Base-by-base conservation (phyloP, 2,888 invertebrate species). In the Ferdinandea cuprea region DNA sequence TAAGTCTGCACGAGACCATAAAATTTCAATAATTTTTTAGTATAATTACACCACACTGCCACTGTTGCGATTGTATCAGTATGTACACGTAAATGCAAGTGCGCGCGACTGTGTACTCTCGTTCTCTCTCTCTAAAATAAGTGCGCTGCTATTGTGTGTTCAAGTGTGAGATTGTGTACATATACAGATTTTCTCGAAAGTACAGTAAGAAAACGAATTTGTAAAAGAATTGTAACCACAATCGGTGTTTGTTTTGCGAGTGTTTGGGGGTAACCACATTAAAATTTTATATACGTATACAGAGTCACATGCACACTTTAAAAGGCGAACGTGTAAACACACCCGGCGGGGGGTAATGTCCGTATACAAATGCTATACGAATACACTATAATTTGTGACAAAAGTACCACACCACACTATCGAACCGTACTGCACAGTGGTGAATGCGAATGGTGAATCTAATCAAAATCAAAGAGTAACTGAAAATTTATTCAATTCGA, bases 1-100 rank as follows among this genome's bases (percentile, higher is more conserved):
- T 80, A 54, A 63, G 71, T 37, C 81, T 66, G 71, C 81, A 77
- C 77, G 81, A 81, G 81, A 81, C 77, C 42, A 66, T 65, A 52
- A 77, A 71, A 77, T 81, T 81, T 77, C 52, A 77, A 81, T 81
- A 79, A 73, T 66, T 61, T 66, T 61, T 65, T 30, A 17, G 19
- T 68, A 40, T 74, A 77, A 71, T 71, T 71, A 66, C 46, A 74
- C 56, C 25, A 25, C 25, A 50, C 65, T 32, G 48, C 61, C 58
- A 25, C 25, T 25, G 46, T 28, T 58, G 63, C 46, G 46, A 65
- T 65, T 37, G 76, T 76, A n/a, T n/a, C n/a, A n/a, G n/a, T n/a
- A 63, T 80, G 69, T 76, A 59, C 19, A 17, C 15, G 30, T 63
- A 28, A 30, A 54, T 35, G 54, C 35, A 54, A 48, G 48, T 48